Base-by-base conservation (phyloP, 2,797 vertebrate genomes). In the Protosalanx chinensis region DNA sequence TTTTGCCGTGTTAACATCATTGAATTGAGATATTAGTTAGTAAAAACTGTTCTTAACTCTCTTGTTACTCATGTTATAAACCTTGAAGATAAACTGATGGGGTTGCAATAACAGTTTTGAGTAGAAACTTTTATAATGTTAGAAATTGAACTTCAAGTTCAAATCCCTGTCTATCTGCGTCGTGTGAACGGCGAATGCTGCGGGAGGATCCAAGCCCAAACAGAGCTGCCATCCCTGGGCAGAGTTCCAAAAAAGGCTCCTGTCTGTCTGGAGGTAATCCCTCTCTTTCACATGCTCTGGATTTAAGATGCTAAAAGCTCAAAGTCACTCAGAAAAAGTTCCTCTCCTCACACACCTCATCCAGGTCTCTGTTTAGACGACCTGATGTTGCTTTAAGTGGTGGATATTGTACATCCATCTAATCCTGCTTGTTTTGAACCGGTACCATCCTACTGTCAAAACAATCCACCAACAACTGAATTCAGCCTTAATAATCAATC, bases 221-320 rank as follows among this genome's bases (percentile, higher is more conserved):
- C 72, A 68, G 79, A 80, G 68, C 78, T 79, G 67, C 80, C 77
- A 81, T 74, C 74, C 71, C 68, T 67, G 76, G 78, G 64, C 81
- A 49, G 65, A 74, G 71, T 86, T 82, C 72, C 76, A 75, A 58
- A n/a, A 61, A 70, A 73, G 60, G 35, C 66, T 67, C 30, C 59
- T 51, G 70, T 70, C 68, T 59, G 53, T 70, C 20, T 32, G 12
- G 13, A 64, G 58, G 41, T 79, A 76, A 84, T 77, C 74, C 71
- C 51, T 80, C 71, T 76, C 74, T 77, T 84, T 78, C 69, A 68
- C 37, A 66, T 70, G 76, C 70, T 85, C 81, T 81, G 75, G 56
- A 66, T 57, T 70, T 76, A 82, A 82, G 80, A 78, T 4, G 69
- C 85, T 88, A 87, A 90, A 87, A 86, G 86, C 84, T 77, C 74